Base-by-base conservation (phyloP, 1,140 invertebrate genomes). In the Galendromus occidentalis region DNA sequence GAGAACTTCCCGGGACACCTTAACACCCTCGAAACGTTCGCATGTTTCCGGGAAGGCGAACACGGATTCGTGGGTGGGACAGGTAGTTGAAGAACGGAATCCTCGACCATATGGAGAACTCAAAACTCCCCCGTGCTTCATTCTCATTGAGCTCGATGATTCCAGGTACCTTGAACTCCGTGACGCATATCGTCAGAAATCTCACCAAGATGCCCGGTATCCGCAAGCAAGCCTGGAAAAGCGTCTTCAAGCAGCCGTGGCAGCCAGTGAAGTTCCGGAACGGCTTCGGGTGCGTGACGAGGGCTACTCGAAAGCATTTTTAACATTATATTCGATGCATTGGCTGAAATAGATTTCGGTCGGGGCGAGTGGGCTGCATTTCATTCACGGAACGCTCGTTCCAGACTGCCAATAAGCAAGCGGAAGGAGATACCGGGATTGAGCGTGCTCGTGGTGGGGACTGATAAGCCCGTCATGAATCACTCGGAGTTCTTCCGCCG, bases 401-500 rank as follows among this genome's bases (percentile, higher is more conserved):
- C n/a, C 14, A 59, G 17, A 9, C 20, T 59, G 33, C n/a, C 2
- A 18, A 20, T 59, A 20, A 9, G 51, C 22, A 29, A 14, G 51
- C 51, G 51, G 2, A 1, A 1, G 17, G 51, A 25, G 33, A 59
- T 59, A 29, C 51, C 51, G 6, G 51, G 51, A 17, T 59, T 59
- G 2, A 59, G 25, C 14, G 1, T 59, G n/a, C 51, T 22, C 2
- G 17, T 29, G 25, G 9, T 59, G 17, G 51, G 17, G 14, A 33
- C 51, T 59, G 51, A 59, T 25, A 59, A 59, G 33, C 51, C 51
- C 25, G 51, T 59, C 14, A 33, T 33, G 51, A 59, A 25, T 17
- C 51, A 59, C 33, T 17, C 51, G 25, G 51, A 59, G 25, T 59
- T 59, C 33, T 59, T 59, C 22, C 51, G 51, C 33, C 51, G 51